Percentiles rank a stretch among this genome's conserved stretches.
These are phyloP conservation scores for Hippocampus comes DNA, from an alignment of 2,113 vertebrate species.

Conservation along the genomic window DNA sequence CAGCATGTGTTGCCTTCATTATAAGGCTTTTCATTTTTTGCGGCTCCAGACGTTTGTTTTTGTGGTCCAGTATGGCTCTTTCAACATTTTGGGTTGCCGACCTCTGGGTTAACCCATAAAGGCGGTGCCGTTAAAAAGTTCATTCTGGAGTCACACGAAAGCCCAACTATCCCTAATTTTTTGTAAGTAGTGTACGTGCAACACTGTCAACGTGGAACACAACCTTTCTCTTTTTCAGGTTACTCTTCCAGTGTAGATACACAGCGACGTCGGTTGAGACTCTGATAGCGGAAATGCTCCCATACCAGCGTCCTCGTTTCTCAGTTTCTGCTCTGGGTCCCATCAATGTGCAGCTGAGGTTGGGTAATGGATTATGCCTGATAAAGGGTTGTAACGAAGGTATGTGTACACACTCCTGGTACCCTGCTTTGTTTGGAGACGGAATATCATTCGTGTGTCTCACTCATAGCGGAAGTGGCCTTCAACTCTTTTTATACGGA, in stretches of 20 bases:
- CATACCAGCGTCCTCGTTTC: not conserved
- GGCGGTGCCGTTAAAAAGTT: no score
- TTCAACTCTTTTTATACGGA: slow-evolving; percentile 60
- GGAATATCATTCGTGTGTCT: slow-evolving; percentile 7
- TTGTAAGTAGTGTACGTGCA: not conserved
- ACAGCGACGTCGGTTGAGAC: slow-evolving; percentile 19
- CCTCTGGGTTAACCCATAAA: no score
- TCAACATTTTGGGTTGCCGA: no score
- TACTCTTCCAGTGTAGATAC: slow-evolving; percentile 66
- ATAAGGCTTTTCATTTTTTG: no score
- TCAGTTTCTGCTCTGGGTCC: slow-evolving; percentile 49
- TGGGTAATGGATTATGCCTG: slow-evolving; percentile 62
- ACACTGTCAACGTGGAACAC: no score
- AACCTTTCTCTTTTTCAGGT: slow-evolving; percentile 24
- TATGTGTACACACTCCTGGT: slow-evolving; percentile 21
- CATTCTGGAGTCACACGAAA: not conserved
- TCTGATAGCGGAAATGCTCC: slow-evolving; percentile 37
- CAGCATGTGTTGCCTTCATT: no score
- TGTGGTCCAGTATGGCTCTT: no score
- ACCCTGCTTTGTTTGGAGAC: not conserved
- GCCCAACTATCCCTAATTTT: not conserved
- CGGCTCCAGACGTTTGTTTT: no score
- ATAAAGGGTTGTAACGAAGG: slow-evolving; percentile 65
- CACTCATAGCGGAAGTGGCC: slow-evolving; percentile 45
- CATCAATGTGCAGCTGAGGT: slow-evolving; percentile 50